Conservation (phyloP, 2,797 vertebrate genomes). For the Tauraco hartlaubi region DNA sequence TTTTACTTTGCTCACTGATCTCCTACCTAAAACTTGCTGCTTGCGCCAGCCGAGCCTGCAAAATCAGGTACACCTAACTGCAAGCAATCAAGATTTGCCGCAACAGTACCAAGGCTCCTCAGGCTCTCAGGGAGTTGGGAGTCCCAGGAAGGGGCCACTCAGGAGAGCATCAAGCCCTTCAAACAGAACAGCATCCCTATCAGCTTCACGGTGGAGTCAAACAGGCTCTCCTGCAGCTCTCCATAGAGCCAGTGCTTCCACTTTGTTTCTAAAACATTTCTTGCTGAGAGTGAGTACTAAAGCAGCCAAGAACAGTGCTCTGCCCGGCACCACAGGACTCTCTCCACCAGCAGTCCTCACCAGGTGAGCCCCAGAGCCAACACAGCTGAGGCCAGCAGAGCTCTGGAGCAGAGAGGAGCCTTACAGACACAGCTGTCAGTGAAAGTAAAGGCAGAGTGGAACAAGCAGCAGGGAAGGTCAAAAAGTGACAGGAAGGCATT, state of each 20-base stretch:
- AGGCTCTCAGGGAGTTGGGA: not conserved
- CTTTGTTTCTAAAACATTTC: not conserved
- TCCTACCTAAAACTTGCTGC: not conserved
- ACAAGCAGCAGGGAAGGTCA: not conserved
- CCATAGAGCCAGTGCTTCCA: not conserved
- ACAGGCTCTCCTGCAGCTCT: not conserved
- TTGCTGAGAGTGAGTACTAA: not conserved
- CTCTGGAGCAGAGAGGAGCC: not conserved
- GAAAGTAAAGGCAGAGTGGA: not conserved
- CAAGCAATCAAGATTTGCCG: no score
- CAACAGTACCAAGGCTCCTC: not conserved
- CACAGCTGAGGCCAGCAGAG: not conserved
- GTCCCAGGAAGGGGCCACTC: not conserved
- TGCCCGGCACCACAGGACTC: not conserved
- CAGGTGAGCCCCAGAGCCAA: not conserved
- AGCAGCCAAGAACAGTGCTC: not conserved
- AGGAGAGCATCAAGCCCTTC: not conserved
- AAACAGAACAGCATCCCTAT: not conserved
- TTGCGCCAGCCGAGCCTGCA: not conserved
- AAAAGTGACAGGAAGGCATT: not conserved
- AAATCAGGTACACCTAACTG: no score
- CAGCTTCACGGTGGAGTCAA: not conserved
- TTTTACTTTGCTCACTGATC: not conserved
- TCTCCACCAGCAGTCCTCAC: no score
- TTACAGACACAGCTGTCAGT: not conserved